phyloP scores from a whole-genome alignment of 2,113 vertebrate species.

The Salvelinus namaycush region DNA sequence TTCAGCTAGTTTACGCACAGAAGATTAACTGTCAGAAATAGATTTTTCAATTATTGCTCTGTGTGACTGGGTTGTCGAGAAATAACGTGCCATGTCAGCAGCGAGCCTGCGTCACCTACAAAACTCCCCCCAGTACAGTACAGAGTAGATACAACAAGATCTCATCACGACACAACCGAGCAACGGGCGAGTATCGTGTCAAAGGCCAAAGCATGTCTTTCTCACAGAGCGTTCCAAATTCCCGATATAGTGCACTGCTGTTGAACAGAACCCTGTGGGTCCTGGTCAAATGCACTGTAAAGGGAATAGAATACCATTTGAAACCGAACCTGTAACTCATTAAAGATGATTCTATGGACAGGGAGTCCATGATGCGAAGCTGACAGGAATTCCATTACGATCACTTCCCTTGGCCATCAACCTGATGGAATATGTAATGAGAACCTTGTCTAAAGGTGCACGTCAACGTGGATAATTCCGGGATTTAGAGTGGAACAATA shows the following conservation, averaged over 20 bases:
- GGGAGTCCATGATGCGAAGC: slow-evolving; percentile 24
- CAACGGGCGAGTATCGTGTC: slow-evolving; percentile 1
- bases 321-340: slow-evolving; percentile 25
- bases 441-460: slow-evolving; percentile 9
- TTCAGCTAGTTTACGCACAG: no score
- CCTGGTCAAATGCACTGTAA: no score
- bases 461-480: not conserved
- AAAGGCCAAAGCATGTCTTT: slow-evolving; percentile 21
- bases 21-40: no score
- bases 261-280: no score
- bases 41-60: no score
- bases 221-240: not conserved
- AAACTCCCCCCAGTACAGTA: no score
- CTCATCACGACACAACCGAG: not conserved
- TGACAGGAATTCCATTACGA: slow-evolving; percentile 44
- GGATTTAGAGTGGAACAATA: no score
- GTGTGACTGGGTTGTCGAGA: no score
- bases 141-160: not conserved
- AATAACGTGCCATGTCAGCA: no score
- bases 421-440: slow-evolving; percentile 34
- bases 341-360: slow-evolving; percentile 21
- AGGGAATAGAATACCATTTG: no score
- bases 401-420: slow-evolving; percentile 28
- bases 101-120: no score
- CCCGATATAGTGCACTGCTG: no score